Base-by-base conservation (phyloP, 92 coral and sea anemone genomes). In the Siderastrea radians region DNA sequence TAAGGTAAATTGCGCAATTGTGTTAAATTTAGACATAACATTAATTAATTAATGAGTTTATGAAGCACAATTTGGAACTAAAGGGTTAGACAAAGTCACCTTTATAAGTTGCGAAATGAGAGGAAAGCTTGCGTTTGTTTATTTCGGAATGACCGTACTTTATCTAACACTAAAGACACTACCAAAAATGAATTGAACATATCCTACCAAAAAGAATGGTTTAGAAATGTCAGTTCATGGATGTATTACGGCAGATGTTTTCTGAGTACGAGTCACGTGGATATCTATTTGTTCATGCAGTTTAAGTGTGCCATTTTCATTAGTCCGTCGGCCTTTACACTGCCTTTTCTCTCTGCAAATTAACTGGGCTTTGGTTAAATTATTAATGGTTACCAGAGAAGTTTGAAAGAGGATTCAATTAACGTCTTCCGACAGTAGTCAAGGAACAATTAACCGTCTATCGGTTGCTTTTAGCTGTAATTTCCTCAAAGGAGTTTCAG, bases 371-470 rank as follows among this genome's bases (percentile, higher is more conserved):
- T 12, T 45, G 57, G 12, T 82, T 82, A 47, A 82, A 82, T 81
- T 57, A 70, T 82, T 82, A n/a, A 82, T 82, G 68, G 53, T 38
- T 48, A 48, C 77, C 78, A 10, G 26, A 70, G 67, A 70, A 71
- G 57, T 6, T 57, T 15, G 47, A 59, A 58, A 46, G 17, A 82
- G 19, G 15, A 52, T 68, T 44, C 62, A 69, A 80, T 67, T 80
- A 67, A 10, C n/a, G 51, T 10, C 17, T 1, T n/a, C 0, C 7
- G 52, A 68, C 57, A 82, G 17, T 15, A 71, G 13, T 9, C n/a
- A 16, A 15, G 11, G 12, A 63, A 9, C 48, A 69, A 71, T 82
- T 70, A 74, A 12, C 78, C n/a, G 62, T 74, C 61, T 72, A 43
- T 12, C 3, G 38, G 16, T 1, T 6, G 51, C 46, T 46, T 68